phyloP scores from a whole-genome alignment of 2,113 vertebrate genomes.

The Ceuthmochares aereus region DNA sequence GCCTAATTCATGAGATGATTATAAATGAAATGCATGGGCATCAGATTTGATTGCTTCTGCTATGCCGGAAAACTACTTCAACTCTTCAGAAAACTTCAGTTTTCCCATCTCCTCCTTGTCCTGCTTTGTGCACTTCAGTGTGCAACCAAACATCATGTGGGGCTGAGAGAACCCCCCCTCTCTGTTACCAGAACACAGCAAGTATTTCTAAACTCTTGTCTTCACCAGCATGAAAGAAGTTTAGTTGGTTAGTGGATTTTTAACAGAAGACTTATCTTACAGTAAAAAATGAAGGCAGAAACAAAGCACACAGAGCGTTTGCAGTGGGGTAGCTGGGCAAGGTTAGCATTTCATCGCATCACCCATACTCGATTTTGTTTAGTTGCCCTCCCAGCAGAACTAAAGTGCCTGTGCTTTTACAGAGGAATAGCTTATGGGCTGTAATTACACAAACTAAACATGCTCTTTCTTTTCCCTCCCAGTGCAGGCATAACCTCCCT shows the following conservation, averaged over 20 bases:
- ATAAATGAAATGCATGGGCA: neutral
- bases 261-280: neutral
- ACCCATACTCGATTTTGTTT: neutral
- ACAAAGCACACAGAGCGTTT: neutral
- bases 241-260: neutral
- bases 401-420: neutral
- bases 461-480: neutral
- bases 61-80: neutral
- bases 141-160: fast-evolving
- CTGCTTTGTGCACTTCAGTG: neutral
- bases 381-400: neutral
- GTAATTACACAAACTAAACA: neutral
- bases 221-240: neutral
- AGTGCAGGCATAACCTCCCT: conserved; percentile 11
- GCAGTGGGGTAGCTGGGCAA: neutral
- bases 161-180: neutral
- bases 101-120: neutral
- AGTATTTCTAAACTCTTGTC: neutral
- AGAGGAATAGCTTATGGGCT: neutral
- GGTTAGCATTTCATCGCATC: neutral
- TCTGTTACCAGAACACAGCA: neutral
- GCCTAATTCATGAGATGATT: neutral
- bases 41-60: neutral
- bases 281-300: neutral
- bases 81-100: neutral